Conservation (phyloP, 2,113 vertebrate species). For the Mesembrinibis cayennensis region DNA sequence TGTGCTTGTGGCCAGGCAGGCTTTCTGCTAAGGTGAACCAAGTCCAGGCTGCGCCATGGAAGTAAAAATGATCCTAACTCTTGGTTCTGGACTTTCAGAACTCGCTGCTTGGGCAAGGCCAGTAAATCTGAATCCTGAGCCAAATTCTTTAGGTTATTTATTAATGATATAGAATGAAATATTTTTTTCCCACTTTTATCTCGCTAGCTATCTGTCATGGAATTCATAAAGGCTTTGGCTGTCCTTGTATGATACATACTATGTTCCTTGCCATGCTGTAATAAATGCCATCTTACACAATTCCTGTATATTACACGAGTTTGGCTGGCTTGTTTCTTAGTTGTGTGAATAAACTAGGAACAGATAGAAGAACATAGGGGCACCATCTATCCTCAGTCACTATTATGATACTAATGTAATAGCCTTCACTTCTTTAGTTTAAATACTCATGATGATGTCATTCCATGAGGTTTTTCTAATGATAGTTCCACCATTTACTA, state of each 20-base stretch:
- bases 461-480: neutral
- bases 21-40: neutral
- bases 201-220: neutral
- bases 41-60: neutral
- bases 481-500: neutral
- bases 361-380: neutral
- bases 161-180: neutral
- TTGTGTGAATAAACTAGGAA: neutral
- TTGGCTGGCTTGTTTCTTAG: neutral
- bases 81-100: neutral
- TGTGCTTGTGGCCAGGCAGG: neutral
- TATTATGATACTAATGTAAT: fast-evolving
- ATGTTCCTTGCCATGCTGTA: neutral
- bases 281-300: neutral
- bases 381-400: neutral
- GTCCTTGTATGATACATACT: neutral
- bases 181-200: neutral
- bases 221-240: neutral
- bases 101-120: neutral
- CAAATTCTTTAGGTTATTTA: neutral
- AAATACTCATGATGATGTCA: neutral
- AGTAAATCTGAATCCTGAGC: neutral
- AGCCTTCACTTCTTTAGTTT: neutral
- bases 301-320: neutral
- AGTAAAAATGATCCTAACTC: neutral